A percentile compares a stretch with the other conserved stretches of the same genome.
phyloP scores from a whole-genome alignment of 1,140 invertebrate genomes.

The Heliconius congener region DNA sequence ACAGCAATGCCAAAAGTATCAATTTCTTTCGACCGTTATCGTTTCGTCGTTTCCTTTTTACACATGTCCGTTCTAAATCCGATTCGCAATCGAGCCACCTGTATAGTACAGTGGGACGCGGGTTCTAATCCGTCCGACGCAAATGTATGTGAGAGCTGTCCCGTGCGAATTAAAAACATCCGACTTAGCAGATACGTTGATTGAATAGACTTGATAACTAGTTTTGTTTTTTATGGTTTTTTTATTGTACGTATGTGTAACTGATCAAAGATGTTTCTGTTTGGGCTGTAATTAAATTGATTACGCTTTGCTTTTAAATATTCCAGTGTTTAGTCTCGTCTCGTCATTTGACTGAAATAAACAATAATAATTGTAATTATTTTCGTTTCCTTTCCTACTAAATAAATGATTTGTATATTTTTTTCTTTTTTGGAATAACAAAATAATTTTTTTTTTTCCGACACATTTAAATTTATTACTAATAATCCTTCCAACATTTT shows the following conservation, averaged over 20 bases:
- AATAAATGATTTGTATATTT: no score
- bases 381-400: neutral
- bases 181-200: slow-evolving; percentile 37
- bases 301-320: neutral
- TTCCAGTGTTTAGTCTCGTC: neutral
- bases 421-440: no score
- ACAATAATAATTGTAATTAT: neutral
- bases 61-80: slow-evolving; percentile 17
- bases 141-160: slow-evolving; percentile 75
- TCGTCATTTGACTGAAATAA: neutral
- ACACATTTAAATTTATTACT: no score
- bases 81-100: slow-evolving; percentile 46
- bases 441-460: no score
- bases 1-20: neutral
- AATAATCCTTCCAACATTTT: no score
- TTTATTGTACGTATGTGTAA: neutral
- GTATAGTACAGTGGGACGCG: slow-evolving; percentile 44
- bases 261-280: neutral
- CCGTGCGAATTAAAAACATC: slow-evolving; percentile 67
- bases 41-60: neutral
- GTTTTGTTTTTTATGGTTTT: slow-evolving; percentile 8
- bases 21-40: neutral
- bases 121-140: slow-evolving; percentile 60
- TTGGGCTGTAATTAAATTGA: neutral
- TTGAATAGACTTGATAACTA: slow-evolving; percentile 15